Evolutionary conservation across 2,888 invertebrate species (phyloP), one percentile per base, ranked within the genome.

Genomic region (Melipona bicolor): DNA sequence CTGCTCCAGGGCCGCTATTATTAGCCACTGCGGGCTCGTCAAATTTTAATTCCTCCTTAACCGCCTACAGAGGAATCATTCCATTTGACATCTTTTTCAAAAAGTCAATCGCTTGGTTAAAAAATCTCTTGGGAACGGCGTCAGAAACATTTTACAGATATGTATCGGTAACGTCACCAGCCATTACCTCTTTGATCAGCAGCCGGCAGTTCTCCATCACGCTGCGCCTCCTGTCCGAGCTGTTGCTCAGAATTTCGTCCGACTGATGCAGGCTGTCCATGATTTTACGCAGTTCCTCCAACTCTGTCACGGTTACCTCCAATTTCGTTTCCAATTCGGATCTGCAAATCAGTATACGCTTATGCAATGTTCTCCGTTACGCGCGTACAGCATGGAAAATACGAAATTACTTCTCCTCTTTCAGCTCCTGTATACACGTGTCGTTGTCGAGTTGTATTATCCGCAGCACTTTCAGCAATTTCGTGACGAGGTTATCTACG

Each of bases 361-460:
- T 56, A 64, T 5, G 17, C 19, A 36, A 17, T 19, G 61, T 21
- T 19, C 19, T 50, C 36, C 43, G 13, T 43, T 2, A 17, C 11
- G n/a, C 11, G 19, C 19, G 4, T 17, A 59, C 17, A 56, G 2
- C 1, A 62, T 65, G 50, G n/a, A 50, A 4, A 77, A 74, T 21
- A 21, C 49, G 43, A 59, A 84, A 87, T 95, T 94, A 97, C 96
- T 96, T 96, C 92, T 97, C 96, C 79, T 96, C 95, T 93, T 96
- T 96, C 80, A 97, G 93, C 88, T 96, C 96, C 86, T 96, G 96
- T 91, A 96, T 96, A 90, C 96, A 96, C 74, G 96, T 96, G 85
- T 96, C 96, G 91, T 96, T 97, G 92, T 97, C 97, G 90, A 96
- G 95, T 92, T 97, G 96, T 91, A 97, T 96, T 89, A 97, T 97